phyloP scores from a whole-genome alignment of 1,140 invertebrate species.

The Hestina assimilis region DNA sequence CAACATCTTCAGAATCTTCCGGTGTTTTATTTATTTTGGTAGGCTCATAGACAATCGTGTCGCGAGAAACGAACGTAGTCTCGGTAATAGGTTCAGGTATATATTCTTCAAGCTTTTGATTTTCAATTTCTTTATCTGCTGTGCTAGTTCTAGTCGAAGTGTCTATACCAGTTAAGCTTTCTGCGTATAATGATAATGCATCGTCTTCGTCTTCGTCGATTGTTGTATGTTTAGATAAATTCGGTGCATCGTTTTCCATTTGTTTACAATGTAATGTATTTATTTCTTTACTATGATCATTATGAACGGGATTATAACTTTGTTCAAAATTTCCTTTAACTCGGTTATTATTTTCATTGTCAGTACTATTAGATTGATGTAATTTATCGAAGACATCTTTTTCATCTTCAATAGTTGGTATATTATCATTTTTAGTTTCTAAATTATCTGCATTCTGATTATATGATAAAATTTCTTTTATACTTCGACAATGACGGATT shows the following conservation, averaged over 20 bases:
- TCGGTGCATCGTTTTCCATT: no score
- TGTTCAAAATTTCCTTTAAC: not conserved
- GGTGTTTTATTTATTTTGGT: conserved; percentile 22
- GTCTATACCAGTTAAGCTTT: conserved; percentile 57
- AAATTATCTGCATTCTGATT: not conserved
- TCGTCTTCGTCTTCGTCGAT: conserved; percentile 61
- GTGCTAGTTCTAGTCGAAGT: conserved; percentile 32
- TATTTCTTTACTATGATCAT: not conserved
- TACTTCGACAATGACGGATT: conserved; percentile 12
- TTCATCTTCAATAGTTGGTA: not conserved
- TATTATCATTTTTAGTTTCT: not conserved
- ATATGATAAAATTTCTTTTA: conserved; percentile 2
- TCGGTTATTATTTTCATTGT: not conserved
- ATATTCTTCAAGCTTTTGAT: conserved; percentile 36
- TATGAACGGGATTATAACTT: not conserved
- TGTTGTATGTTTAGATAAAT: not conserved
- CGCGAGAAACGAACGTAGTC: not conserved
- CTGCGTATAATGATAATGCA: conserved; percentile 58
- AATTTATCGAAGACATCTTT: not conserved
- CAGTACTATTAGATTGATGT: not conserved
- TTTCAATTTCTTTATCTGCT: not conserved
- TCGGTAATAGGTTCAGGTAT: conserved; percentile 30
- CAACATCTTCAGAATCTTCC: not conserved
- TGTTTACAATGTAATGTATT: not conserved
- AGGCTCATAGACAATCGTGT: conserved; percentile 35